phyloP scores from a whole-genome alignment of 2,797 vertebrate species.

The Scolopax rusticola region DNA sequence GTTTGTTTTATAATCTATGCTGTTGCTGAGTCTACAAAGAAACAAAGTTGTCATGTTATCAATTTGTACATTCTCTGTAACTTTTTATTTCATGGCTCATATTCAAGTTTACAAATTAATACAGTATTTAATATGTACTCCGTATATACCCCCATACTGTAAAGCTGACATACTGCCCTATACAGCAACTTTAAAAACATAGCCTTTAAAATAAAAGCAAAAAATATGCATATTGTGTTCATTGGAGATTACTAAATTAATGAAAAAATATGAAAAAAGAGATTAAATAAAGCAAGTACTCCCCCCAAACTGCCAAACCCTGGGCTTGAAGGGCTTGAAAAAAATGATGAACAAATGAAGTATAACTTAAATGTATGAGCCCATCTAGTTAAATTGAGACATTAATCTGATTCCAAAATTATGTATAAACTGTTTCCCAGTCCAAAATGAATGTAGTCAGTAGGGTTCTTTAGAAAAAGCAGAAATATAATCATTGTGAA shows the following conservation, averaged over 20 bases:
- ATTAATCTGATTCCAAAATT: neutral
- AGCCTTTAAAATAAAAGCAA: neutral
- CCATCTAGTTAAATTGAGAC: neutral
- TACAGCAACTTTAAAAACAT: neutral
- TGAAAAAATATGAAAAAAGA: neutral
- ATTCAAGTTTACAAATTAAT: neutral
- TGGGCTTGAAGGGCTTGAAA: neutral
- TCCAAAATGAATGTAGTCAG: neutral
- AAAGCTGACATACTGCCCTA: neutral
- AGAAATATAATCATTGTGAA: neutral
- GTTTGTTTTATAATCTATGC: neutral
- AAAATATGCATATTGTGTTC: neutral
- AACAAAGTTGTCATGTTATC: neutral
- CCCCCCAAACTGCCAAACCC: neutral
- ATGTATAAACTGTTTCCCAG: neutral
- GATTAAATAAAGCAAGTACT: neutral
- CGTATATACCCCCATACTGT: neutral
- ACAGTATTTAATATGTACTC: neutral
- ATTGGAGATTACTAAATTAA: neutral
- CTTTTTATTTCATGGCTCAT: neutral
- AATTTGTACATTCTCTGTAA: neutral
- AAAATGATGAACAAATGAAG: neutral
- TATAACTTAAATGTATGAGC: neutral
- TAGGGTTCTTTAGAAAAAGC: neutral
- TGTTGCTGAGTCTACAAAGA: neutral